Evolutionary conservation across 1,140 invertebrate genomes (phyloP).

Genomic region (Pararge aegeria): DNA sequence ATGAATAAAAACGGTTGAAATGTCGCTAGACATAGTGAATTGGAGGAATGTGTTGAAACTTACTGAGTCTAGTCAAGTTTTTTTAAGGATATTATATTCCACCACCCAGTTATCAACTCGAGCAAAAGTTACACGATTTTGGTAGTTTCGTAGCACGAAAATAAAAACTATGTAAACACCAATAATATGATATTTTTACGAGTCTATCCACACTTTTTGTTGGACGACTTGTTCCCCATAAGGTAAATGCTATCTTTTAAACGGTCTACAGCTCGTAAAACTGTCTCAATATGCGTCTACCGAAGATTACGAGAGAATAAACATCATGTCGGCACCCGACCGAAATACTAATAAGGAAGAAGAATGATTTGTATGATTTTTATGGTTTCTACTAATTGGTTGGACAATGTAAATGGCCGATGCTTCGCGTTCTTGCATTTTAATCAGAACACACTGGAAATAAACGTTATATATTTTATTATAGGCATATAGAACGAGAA

Average conservation of each 20-base stretch:
- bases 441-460: conserved; percentile 63
- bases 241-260: conserved; percentile 44
- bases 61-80: too few relatives aligned
- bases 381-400: conserved; percentile 62
- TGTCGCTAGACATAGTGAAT: too few relatives aligned
- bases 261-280: conserved; percentile 64
- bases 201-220: neutral
- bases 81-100: too few relatives aligned
- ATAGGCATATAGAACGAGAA: conserved; percentile 66
- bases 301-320: conserved; percentile 50
- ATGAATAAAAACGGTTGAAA: too few relatives aligned
- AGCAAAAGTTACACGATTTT: too few relatives aligned
- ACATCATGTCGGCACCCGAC: conserved; percentile 40
- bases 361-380: conserved; percentile 61
- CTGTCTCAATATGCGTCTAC: conserved; percentile 46
- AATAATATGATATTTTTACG: neutral
- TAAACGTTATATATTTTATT: conserved; percentile 58
- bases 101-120: too few relatives aligned
- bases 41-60: too few relatives aligned
- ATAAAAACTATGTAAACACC: neutral
- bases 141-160: neutral
- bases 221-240: conserved; percentile 32
- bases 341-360: conserved; percentile 55
- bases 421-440: conserved; percentile 55
- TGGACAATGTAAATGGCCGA: conserved; percentile 55